These are phyloP conservation scores for Daboia siamensis DNA, from an alignment of 2,113 vertebrate genomes.

Conservation along the genomic window DNA sequence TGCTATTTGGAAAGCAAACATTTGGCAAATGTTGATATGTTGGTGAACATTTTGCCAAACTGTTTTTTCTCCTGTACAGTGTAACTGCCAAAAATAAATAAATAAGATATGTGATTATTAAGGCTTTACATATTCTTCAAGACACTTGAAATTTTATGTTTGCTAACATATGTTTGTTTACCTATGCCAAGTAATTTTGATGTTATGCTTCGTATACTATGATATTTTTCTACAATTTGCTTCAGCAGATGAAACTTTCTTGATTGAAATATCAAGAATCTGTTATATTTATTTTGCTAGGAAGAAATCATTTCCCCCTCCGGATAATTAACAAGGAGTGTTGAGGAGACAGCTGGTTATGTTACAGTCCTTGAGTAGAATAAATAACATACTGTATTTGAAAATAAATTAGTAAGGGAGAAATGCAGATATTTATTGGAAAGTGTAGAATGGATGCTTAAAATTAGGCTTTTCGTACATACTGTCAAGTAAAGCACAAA, in stretches of 20 bases:
- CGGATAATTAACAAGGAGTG: neutral
- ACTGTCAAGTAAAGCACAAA: neutral
- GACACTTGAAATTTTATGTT: conserved; percentile 49
- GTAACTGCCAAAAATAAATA: conserved; percentile 48
- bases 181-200: conserved; percentile 46
- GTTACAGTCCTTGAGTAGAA: neutral
- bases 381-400: neutral
- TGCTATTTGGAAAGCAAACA: conserved; percentile 58
- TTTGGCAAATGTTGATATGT: conserved; percentile 37
- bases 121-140: conserved; percentile 49
- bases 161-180: conserved; percentile 12
- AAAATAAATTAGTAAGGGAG: neutral
- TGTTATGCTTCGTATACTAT: conserved; percentile 49
- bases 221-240: conserved; percentile 17
- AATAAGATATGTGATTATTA: conserved; percentile 34
- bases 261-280: conserved; percentile 31
- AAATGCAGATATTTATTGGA: neutral
- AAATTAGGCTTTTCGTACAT: neutral
- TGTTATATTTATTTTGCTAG: neutral
- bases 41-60: conserved; percentile 54
- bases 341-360: neutral
- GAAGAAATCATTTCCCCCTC: neutral
- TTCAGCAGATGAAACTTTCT: conserved; percentile 23
- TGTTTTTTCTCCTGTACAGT: conserved; percentile 15
- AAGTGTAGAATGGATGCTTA: neutral